A percentile compares a stretch with the other conserved stretches of the same genome.
These are phyloP conservation scores for Corvus hawaiiensis DNA, from an alignment of 2,113 vertebrate species.

Conservation along the genomic window DNA sequence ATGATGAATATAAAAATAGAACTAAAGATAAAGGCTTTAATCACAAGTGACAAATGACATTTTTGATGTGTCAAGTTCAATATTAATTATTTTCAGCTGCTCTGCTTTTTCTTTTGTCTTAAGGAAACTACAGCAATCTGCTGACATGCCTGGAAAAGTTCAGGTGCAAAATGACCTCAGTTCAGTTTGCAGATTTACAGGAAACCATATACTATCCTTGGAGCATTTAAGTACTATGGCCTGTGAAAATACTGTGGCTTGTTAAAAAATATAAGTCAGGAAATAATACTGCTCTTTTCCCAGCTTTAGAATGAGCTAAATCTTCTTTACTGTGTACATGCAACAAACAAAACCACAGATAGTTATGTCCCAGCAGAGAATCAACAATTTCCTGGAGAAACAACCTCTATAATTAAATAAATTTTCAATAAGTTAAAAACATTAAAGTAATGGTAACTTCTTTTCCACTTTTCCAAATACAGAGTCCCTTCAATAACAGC, in stretches of 20 bases:
- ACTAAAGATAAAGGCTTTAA: constrained; percentile 64
- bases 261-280: not conserved
- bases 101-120: constrained; percentile 54
- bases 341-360: not conserved
- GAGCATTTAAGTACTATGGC: constrained; percentile 13
- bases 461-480: not conserved
- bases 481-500: not conserved
- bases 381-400: not conserved
- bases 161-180: constrained; percentile 59
- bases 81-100: constrained; percentile 68
- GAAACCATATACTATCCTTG: constrained; percentile 37
- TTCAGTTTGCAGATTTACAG: constrained; percentile 59
- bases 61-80: constrained; percentile 68
- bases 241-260: not conserved
- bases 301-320: not conserved
- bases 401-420: not conserved
- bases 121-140: constrained; percentile 53
- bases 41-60: constrained; percentile 63
- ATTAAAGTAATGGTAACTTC: not conserved
- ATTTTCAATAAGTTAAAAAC: not conserved
- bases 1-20: constrained; percentile 59
- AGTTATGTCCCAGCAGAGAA: not conserved
- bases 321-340: not conserved
- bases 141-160: constrained; percentile 58
- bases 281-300: not conserved